phyloP scores from a whole-genome alignment of 1,140 invertebrate genomes.

The Hirudo medicinalis region DNA sequence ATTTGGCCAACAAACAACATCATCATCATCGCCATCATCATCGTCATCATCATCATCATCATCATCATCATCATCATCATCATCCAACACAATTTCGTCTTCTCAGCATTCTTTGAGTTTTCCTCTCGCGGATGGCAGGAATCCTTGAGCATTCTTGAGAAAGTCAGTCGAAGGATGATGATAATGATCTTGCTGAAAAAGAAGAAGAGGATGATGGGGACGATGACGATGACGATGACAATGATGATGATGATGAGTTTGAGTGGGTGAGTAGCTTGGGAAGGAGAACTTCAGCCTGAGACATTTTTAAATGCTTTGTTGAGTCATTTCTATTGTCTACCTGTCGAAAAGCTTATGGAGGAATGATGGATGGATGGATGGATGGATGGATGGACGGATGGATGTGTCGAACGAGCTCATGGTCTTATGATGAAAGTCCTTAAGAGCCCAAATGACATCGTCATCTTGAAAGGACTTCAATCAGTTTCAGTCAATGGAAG shows the following conservation, averaged over 20 bases:
- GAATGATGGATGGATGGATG: background rate
- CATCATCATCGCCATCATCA: slow-evolving; percentile 13
- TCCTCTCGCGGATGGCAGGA: no score
- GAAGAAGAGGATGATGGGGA: slow-evolving; percentile 2
- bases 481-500: no score
- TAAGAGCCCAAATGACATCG: no score
- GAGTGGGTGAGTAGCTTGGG: background rate
- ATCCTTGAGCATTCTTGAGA: no score
- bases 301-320: no score
- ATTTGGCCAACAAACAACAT: no score
- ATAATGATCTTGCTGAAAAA: background rate
- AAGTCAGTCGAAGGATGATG: no score
- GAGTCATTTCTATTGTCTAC: no score
- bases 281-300: no score
- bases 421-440: no score
- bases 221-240: slow-evolving; percentile 3
- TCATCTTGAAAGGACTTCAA: no score
- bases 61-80: background rate
- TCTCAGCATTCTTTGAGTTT: background rate
- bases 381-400: background rate
- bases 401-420: background rate
- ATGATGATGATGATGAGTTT: background rate
- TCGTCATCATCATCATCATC: background rate
- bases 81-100: slow-evolving; percentile 12
- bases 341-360: no score